A percentile compares a stretch with the other conserved stretches of the same genome.
phyloP scores from a whole-genome alignment of 2,888 invertebrate genomes.

The Drosophila aldrichi region DNA sequence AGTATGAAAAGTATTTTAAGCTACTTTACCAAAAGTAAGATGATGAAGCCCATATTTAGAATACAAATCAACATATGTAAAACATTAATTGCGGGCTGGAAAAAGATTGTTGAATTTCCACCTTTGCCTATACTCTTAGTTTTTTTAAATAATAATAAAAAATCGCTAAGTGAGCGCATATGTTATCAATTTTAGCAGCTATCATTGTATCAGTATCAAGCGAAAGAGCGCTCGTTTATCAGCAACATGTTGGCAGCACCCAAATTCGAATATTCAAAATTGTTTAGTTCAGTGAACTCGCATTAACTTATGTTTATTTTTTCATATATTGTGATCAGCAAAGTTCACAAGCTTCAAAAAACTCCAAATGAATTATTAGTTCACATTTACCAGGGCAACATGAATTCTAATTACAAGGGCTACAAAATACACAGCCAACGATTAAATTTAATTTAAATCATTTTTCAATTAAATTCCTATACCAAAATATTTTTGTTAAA shows the following conservation, averaged over 20 bases:
- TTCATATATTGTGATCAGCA: neutral
- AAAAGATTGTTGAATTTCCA: neutral
- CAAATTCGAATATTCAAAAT: constrained; percentile 1
- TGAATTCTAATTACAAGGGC: constrained; percentile 1
- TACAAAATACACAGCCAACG: neutral
- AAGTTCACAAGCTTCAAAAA: neutral
- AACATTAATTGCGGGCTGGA: constrained; percentile 4
- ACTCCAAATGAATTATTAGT: neutral
- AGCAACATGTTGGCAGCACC: neutral
- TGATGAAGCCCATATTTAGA: neutral
- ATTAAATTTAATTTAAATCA: neutral
- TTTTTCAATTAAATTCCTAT: neutral
- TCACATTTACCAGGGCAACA: constrained; percentile 5
- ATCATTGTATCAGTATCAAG: neutral
- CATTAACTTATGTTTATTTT: neutral
- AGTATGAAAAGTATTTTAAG: constrained; percentile 47
- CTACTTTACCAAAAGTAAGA: constrained; percentile 41
- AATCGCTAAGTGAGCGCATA: neutral
- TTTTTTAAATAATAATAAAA: neutral
- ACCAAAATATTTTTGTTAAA: neutral
- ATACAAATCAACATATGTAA: constrained; percentile 6
- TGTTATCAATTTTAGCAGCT: neutral
- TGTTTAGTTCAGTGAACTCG: constrained; percentile 1
- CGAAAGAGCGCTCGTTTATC: neutral
- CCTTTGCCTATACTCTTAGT: neutral